Evolutionary conservation across 2,888 invertebrate genomes (phyloP), one percentile per base, ranked within the genome.

Genomic region (Mythimna impura): DNA sequence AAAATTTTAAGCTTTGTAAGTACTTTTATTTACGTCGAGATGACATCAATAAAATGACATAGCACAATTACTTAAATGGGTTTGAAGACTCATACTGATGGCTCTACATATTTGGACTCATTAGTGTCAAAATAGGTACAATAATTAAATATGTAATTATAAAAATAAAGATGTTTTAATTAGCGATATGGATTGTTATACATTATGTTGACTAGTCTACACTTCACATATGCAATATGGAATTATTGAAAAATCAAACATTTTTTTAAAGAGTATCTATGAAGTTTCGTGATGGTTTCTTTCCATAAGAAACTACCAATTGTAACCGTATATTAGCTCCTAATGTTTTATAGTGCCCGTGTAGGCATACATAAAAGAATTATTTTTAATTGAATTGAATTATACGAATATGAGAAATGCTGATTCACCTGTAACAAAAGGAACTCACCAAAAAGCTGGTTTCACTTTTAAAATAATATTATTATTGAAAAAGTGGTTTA

Each of bases 401-500:
- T 22, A 2, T 22, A n/a, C 17, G 22, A 25, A 25, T 22, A 54
- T 6, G 22, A 22, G 25, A 55, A 7, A 55, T 25, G 7, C 25
- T 22, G 22, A 25, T 25, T 25, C 25, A 25, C 25, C 14, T 12
- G 1, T 60, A 30, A 36, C 20, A n/a, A 34, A 40, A 34, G 14
- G n/a, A 70, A 52, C 62, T 43, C 50, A 6, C 30, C 20, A 40
- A 61, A 34, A 55, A 54, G 62, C 62, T n/a, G 47, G 82, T 66
- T 82, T 69, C 47, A 66, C 62, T 66, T 71, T 79, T 68, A 58
- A 78, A 68, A 80, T 73, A 80, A 62, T n/a, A n/a, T 83, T 34
- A 68, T 72, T 2, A 76, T 83, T 69, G 63, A 82, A 73, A 60
- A 75, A 70, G 73, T 83, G 50, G 80, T 72, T 76, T 71, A 67